A percentile compares a stretch with the other conserved stretches of the same genome.
Evolutionary conservation across 2,797 vertebrate genomes (phyloP).

Genomic region (Tympanoctomys barrerae): DNA sequence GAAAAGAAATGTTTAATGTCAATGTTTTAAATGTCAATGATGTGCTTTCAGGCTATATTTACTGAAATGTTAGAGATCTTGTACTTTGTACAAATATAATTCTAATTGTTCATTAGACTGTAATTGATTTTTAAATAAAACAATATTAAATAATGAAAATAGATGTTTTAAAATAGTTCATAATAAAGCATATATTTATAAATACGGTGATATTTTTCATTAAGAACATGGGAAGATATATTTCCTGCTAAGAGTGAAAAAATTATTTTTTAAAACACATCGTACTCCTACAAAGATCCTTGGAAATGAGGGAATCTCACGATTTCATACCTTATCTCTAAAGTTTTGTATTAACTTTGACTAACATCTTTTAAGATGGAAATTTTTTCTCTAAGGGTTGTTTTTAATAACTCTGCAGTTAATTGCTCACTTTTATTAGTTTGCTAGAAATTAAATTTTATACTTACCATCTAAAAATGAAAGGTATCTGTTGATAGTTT

Average conservation of each 20-base stretch:
- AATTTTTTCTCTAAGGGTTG: background rate
- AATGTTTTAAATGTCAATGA: background rate
- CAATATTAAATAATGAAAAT: conserved; percentile 21
- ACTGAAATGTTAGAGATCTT: background rate
- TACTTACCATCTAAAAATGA: conserved; percentile 90
- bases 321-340: background rate
- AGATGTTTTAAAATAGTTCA: background rate
- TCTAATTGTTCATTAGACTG: background rate
- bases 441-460: conserved; percentile 48
- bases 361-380: conserved; percentile 31
- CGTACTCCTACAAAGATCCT: background rate
- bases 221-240: conserved; percentile 32
- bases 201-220: conserved; percentile 9
- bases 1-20: background rate
- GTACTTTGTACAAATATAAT: background rate
- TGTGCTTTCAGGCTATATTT: background rate
- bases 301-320: background rate
- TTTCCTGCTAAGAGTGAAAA: background rate
- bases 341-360: background rate
- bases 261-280: background rate
- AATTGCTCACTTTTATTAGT: conserved; percentile 50
- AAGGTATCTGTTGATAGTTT: conserved; percentile 88
- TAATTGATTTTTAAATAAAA: conserved; percentile 43
- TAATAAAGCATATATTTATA: conserved; percentile 23
- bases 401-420: conserved; percentile 25